Evolutionary conservation across 2,888 invertebrate genomes (phyloP).

Genomic region (Nemotelus nigrinus): DNA sequence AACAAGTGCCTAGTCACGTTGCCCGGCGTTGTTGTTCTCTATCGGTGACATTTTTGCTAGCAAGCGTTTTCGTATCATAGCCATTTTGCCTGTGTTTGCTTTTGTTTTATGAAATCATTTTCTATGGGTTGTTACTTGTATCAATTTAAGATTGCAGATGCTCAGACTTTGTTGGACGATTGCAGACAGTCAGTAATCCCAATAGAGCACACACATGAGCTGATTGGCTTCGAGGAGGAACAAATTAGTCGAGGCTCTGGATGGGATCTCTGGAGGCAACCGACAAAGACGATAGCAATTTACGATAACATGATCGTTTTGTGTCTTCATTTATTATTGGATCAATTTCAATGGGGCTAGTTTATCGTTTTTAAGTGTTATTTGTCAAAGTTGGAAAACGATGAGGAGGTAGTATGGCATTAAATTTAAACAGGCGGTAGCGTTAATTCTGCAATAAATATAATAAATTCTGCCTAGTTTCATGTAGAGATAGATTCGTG

Average conservation of each 20-base stretch:
- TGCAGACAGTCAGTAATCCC: neutral
- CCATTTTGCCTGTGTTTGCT: constrained; percentile 24
- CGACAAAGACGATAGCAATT: constrained; percentile 34
- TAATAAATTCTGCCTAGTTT: no score
- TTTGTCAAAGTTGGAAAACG: constrained; percentile 6
- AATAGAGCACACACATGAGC: constrained; percentile 8
- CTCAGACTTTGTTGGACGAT: neutral
- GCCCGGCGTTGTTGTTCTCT: constrained; percentile 4
- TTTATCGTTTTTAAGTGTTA: constrained; percentile 18
- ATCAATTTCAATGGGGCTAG: neutral
- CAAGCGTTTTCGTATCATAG: neutral
- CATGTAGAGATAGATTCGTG: no score
- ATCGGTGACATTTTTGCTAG: constrained; percentile 2
- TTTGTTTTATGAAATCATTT: constrained; percentile 35
- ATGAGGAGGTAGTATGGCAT: neutral
- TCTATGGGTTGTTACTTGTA: constrained; percentile 16
- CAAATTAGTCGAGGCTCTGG: constrained; percentile 33
- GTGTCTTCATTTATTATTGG: constrained; percentile 40
- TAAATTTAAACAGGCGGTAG: neutral
- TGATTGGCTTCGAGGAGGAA: constrained; percentile 5
- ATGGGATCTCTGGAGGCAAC: constrained; percentile 11
- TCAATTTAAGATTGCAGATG: constrained; percentile 5
- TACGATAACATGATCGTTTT: constrained; percentile 41
- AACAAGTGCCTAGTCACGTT: constrained; percentile 41
- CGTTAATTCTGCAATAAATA: neutral